Conservation (phyloP, 2,888 invertebrate genomes). For the Lamellibrachia columna region DNA sequence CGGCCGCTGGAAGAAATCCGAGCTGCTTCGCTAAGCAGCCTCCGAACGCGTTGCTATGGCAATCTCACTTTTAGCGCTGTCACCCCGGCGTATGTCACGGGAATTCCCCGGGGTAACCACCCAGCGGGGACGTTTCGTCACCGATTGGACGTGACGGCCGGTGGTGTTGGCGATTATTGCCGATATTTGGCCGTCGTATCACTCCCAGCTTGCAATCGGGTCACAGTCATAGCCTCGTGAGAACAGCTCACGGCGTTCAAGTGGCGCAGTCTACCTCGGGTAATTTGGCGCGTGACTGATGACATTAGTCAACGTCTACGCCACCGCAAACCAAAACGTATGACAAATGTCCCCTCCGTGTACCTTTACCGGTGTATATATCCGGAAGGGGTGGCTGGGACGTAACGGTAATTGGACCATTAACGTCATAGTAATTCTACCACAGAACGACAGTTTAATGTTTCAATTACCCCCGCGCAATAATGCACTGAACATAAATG, state of each 20-base stretch:
- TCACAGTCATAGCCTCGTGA: background rate
- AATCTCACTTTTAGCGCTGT: background rate
- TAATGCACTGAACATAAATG: background rate
- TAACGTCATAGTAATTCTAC: background rate
- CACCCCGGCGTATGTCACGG: background rate
- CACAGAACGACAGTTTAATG: background rate
- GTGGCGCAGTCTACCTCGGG: background rate
- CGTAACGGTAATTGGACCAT: background rate
- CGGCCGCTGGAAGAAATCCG: background rate
- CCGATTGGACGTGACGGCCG: background rate
- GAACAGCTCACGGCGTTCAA: background rate
- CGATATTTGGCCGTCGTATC: background rate
- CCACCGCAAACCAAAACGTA: background rate
- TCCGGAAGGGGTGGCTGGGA: background rate
- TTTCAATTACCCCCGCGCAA: background rate
- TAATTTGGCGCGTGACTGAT: background rate
- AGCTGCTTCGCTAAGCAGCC: background rate
- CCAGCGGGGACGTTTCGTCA: background rate
- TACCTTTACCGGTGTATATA: background rate
- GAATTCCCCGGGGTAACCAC: too few species aligned
- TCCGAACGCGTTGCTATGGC: background rate
- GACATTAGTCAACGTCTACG: slow-evolving; percentile 1
- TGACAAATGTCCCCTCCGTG: background rate
- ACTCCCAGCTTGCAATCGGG: background rate
- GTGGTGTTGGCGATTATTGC: background rate